Percentiles rank a stretch among this genome's conserved stretches.
Conservation (phyloP, 1,140 invertebrate genomes). For the Holotrichia oblita region DNA sequence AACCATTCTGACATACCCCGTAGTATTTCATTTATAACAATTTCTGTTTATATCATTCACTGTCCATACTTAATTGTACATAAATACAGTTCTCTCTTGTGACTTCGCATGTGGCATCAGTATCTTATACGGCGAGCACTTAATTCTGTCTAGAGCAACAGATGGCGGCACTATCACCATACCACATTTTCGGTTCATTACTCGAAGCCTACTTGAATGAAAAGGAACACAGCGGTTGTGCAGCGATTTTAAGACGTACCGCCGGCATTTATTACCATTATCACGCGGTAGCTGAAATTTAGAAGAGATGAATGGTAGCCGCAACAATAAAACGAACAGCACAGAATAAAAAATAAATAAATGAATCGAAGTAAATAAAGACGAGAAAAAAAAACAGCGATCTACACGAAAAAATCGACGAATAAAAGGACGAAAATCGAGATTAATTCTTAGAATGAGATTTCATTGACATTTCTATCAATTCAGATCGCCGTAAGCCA, state of each 20-base stretch:
- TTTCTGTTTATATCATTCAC: too few species aligned
- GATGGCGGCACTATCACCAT: not conserved
- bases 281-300: not conserved
- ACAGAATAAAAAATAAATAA: not conserved
- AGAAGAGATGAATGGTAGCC: not conserved
- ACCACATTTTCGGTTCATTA: not conserved
- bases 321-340: not conserved
- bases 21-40: too few species aligned
- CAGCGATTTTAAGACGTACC: not conserved
- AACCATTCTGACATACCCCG: too few species aligned
- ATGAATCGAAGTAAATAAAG: too few species aligned
- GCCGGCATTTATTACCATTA: not conserved
- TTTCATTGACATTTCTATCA: constrained; percentile 13
- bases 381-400: not conserved
- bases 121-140: not conserved
- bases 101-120: not conserved
- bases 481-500: not conserved
- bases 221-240: not conserved
- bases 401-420: not conserved
- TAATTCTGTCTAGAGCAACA: not conserved
- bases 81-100: too few species aligned
- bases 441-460: constrained; percentile 8
- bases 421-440: constrained; percentile 5
- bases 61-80: too few species aligned
- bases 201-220: constrained; percentile 3